Conservation (phyloP, 2,113 vertebrate species). For the Corvus moneduloides region DNA sequence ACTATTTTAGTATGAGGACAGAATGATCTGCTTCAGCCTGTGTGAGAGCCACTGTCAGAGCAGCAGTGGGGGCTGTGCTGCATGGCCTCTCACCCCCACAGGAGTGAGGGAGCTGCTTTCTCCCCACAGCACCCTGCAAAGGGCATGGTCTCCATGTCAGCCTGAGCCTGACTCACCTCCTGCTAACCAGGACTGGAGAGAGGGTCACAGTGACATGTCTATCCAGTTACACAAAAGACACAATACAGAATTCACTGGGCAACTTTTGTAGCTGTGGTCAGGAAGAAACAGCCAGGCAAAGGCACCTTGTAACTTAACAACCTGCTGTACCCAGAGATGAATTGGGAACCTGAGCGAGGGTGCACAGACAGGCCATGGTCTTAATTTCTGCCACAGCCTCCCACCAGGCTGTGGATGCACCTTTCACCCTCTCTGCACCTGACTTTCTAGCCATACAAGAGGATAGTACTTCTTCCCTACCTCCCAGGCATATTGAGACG, state of each 20-base stretch:
- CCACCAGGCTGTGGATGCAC: accelerated
- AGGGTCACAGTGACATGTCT: accelerated
- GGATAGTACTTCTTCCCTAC: not conserved
- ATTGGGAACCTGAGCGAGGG: not conserved
- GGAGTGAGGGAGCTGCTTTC: not conserved
- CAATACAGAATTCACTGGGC: not conserved
- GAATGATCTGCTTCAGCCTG: not conserved
- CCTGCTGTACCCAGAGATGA: not conserved
- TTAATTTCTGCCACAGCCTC: not conserved
- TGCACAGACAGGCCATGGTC: accelerated
- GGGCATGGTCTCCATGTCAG: not conserved
- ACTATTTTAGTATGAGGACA: not conserved
- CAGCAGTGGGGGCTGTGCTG: not conserved
- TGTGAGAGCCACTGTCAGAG: not conserved
- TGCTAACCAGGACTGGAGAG: not conserved
- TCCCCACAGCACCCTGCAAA: not conserved
- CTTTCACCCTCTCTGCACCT: not conserved
- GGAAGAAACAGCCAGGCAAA: not conserved
- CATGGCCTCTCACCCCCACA: not conserved
- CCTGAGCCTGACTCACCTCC: not conserved
- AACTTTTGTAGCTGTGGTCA: not conserved
- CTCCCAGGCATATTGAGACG: not conserved
- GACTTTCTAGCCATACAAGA: not conserved
- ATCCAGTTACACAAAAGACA: not conserved
- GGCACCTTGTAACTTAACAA: not conserved